Percentiles rank a stretch among this genome's conserved stretches.
Evolutionary conservation across 1,140 invertebrate species (phyloP).

Genomic region (Nomia melanderi): DNA sequence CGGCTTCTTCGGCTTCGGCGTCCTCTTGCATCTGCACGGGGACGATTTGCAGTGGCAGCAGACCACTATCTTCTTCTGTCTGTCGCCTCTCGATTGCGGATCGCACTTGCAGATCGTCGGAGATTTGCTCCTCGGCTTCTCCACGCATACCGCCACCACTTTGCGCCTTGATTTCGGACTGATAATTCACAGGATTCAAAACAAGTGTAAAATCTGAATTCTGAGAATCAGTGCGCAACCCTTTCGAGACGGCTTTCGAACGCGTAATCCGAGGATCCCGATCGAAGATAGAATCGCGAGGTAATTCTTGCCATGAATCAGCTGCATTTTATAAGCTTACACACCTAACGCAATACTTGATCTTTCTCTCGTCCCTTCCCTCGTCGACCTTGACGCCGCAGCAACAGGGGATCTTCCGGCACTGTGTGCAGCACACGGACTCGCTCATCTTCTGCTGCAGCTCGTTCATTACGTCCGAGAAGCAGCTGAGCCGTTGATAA

Average conservation of each 20-base stretch:
- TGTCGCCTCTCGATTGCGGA: conserved; percentile 11
- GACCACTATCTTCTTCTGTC: conserved; percentile 28
- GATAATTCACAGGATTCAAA: background rate
- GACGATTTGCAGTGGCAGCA: conserved; percentile 52
- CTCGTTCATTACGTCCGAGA: conserved; percentile 72
- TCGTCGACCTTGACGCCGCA: conserved; percentile 42
- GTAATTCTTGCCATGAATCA: no score
- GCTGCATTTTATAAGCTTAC: no score
- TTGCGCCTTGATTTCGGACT: conserved; percentile 32
- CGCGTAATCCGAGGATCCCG: no score
- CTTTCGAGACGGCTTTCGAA: no score
- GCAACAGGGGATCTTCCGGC: conserved; percentile 57
- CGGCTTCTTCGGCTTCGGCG: conserved; percentile 44
- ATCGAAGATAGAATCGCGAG: no score
- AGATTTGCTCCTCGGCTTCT: conserved; percentile 34
- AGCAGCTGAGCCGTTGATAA: conserved; percentile 63
- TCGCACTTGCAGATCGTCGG: conserved; percentile 34
- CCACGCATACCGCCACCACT: conserved; percentile 18
- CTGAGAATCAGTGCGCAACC: background rate
- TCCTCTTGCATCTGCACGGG: conserved; percentile 61
- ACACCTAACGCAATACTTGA: conserved; percentile 38
- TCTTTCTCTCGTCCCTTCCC: conserved; percentile 32
- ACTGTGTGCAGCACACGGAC: conserved; percentile 55
- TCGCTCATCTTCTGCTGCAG: conserved; percentile 68
- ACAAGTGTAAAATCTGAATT: background rate